These are phyloP conservation scores for Leuciscus waleckii DNA, from an alignment of 2,797 vertebrate species.

Conservation along the genomic window DNA sequence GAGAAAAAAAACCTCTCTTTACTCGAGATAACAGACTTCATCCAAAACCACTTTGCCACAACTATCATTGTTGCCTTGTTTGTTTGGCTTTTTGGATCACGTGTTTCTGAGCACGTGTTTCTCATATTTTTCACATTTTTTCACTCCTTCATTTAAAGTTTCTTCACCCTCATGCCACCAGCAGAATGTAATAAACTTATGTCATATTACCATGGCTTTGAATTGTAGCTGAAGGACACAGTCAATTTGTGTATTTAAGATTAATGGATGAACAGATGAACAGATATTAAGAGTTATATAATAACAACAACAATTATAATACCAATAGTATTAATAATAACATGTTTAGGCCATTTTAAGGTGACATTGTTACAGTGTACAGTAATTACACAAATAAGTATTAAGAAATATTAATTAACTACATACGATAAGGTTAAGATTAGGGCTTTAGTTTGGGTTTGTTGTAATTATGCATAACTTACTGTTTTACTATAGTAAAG, in stretches of 20 bases:
- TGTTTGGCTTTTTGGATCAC: conserved; percentile 28
- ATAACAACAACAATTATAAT: background rate
- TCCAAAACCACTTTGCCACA: conserved; percentile 25
- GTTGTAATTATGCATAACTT: too few species aligned
- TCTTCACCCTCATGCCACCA: conserved; percentile 25
- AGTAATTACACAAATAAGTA: too few species aligned
- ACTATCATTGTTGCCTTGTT: background rate
- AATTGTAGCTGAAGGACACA: conserved; percentile 47
- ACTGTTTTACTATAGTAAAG: too few species aligned
- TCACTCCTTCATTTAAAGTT: conserved; percentile 5
- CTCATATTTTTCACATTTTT: background rate
- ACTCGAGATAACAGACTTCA: conserved; percentile 38
- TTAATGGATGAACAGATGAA: background rate
- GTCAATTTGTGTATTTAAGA: conserved; percentile 33
- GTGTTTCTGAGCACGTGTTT: background rate
- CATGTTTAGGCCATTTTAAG: too few species aligned
- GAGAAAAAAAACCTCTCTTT: background rate
- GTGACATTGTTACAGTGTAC: too few species aligned
- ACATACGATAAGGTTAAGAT: too few species aligned
- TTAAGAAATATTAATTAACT: too few species aligned
- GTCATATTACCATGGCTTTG: conserved; percentile 49
- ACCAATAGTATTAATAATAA: too few species aligned
- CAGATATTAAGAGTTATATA: background rate
- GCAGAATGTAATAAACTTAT: conserved; percentile 54
- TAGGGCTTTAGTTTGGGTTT: too few species aligned